These are phyloP conservation scores for Amphipoea lucens DNA, from an alignment of 2,888 invertebrate species.

Conservation along the genomic window DNA sequence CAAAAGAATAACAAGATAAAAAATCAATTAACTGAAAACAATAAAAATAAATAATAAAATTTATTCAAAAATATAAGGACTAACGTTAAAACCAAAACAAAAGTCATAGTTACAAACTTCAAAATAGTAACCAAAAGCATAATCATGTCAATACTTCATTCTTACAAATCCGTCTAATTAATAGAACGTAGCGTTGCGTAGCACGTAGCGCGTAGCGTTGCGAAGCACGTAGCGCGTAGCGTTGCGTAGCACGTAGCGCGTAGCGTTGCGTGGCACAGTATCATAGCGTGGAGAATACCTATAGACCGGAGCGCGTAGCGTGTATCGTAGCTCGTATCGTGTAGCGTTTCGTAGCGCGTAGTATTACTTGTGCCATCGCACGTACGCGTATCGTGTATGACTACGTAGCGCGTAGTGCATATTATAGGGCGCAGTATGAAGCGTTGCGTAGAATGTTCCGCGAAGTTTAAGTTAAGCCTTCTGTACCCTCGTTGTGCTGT, in stretches of 20 bases:
- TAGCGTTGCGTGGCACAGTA: neutral
- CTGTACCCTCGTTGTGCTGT: neutral
- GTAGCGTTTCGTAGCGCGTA: neutral
- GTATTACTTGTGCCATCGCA: neutral
- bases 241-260: neutral
- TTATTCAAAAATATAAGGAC: too few species aligned
- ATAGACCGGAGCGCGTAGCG: neutral
- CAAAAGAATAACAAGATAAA: neutral
- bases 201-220: neutral
- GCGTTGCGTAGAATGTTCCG: neutral
- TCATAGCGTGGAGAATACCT: neutral
- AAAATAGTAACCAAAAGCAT: neutral
- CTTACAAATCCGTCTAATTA: neutral
- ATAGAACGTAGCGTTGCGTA: neutral
- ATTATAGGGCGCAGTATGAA: neutral
- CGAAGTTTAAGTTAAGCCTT: constrained; percentile 7
- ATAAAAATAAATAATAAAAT: neutral
- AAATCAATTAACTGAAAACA: neutral
- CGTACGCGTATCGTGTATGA: neutral
- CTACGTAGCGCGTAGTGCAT: neutral
- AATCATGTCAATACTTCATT: neutral
- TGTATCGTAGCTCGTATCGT: neutral
- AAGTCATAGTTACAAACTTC: neutral
- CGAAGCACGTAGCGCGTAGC: neutral
- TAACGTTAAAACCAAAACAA: neutral